A percentile compares a stretch with the other conserved stretches of the same genome.
Conservation (phyloP, 2,113 vertebrate genomes). For the Myanophis thanlyinensis region DNA sequence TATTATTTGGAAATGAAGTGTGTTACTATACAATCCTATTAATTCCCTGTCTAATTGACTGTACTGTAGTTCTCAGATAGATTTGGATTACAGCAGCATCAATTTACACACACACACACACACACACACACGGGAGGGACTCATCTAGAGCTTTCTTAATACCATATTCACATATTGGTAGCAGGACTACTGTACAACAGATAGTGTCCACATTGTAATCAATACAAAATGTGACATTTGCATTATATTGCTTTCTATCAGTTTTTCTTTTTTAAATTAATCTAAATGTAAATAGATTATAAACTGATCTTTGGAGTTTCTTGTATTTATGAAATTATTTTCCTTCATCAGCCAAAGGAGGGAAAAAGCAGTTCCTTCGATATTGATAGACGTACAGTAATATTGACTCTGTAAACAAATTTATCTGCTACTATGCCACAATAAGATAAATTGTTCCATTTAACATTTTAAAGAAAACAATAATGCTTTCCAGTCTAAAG, state of each 20-base stretch:
- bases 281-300: not conserved
- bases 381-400: not conserved
- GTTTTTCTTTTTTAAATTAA: not conserved
- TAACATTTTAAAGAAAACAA: not conserved
- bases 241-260: not conserved
- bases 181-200: not conserved
- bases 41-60: not conserved
- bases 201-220: not conserved
- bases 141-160: constrained; percentile 20
- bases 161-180: not conserved
- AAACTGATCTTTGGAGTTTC: not conserved
- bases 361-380: not conserved
- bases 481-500: not conserved
- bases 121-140: too few relatives aligned
- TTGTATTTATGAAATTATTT: not conserved
- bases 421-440: not conserved
- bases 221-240: not conserved
- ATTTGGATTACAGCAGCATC: not conserved
- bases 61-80: not conserved
- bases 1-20: not conserved
- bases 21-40: not conserved
- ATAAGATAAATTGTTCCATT: not conserved
- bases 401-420: not conserved
- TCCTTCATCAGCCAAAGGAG: not conserved
- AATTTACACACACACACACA: too few relatives aligned